Conservation (phyloP, 92 coral and sea anemone genomes). For the Porites divaricata region DNA sequence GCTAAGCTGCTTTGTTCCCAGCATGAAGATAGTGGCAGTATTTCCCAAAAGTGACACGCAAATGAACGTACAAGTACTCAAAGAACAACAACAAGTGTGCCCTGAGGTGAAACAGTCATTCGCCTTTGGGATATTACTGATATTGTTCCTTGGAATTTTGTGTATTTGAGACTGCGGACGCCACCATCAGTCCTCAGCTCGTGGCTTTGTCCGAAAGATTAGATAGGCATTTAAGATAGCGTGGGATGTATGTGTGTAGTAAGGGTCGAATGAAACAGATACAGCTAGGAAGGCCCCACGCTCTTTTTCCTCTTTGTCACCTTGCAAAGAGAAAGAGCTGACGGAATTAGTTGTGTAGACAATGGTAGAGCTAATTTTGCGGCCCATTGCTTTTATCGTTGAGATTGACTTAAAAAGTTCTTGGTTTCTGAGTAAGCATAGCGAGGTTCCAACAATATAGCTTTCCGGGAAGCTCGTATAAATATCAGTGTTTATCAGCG, state of each 20-base stretch:
- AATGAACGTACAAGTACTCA: slow-evolving; percentile 17
- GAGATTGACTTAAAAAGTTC: slow-evolving; percentile 13
- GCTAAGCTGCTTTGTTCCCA: slow-evolving; percentile 28
- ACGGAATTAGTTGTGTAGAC: slow-evolving; percentile 13
- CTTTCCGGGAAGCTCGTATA: slow-evolving; percentile 17
- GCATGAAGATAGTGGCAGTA: slow-evolving; percentile 1
- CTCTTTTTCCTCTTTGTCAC: neutral
- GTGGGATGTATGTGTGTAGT: neutral
- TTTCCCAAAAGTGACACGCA: slow-evolving; percentile 20
- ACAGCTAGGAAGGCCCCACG: neutral
- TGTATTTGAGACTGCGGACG: slow-evolving; percentile 40
- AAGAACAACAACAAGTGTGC: neutral
- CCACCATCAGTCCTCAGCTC: slow-evolving; percentile 27
- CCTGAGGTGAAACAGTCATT: slow-evolving; percentile 33
- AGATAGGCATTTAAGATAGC: slow-evolving; percentile 73
- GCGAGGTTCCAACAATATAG: neutral
- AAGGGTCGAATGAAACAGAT: slow-evolving; percentile 35
- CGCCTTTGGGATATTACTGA: slow-evolving; percentile 32
- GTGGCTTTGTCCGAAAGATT: slow-evolving; percentile 51
- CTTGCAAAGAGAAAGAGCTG: neutral
- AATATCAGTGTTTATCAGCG: slow-evolving; percentile 36
- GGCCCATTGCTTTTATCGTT: slow-evolving; percentile 19
- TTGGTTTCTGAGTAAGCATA: neutral
- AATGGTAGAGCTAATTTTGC: slow-evolving; percentile 45
- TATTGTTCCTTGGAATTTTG: slow-evolving; percentile 53